phyloP scores from a whole-genome alignment of 2,113 vertebrate genomes.

The Synodontis membranacea region DNA sequence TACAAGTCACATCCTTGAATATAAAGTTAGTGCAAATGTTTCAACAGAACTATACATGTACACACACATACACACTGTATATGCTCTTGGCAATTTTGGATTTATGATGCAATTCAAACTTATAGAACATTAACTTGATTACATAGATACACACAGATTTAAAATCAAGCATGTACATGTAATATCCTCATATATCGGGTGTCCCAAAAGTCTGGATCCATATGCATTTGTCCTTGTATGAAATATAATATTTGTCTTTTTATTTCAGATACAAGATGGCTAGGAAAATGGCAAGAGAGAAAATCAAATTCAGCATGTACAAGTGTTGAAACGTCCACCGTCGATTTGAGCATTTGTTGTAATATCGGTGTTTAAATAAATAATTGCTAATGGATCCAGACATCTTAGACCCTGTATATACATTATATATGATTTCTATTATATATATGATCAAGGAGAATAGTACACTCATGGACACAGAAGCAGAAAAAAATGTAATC shows the following conservation, averaged over 20 bases:
- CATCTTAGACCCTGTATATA: no score
- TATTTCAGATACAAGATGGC: no score
- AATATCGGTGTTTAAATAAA: no score
- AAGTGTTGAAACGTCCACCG: no score
- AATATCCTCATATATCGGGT: background rate
- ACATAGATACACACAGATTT: background rate
- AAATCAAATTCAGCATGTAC: no score
- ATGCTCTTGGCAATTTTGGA: background rate
- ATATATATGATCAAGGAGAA: background rate
- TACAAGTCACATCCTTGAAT: constrained; percentile 54
- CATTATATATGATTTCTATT: no score
- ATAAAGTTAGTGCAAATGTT: constrained; percentile 50
- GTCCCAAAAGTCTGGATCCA: no score
- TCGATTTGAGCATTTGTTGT: no score
- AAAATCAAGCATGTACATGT: background rate
- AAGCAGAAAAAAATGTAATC: background rate
- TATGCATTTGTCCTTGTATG: no score
- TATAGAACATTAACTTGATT: background rate
- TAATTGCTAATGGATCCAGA: no score
- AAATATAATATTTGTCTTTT: no score
- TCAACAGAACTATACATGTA: constrained; percentile 5
- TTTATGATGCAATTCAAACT: constrained; percentile 12
- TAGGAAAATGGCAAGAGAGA: no score
- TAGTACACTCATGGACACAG: background rate
- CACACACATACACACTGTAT: background rate